Conservation (phyloP, 2,113 vertebrate genomes). For the Pelvicachromis taeniatus region DNA sequence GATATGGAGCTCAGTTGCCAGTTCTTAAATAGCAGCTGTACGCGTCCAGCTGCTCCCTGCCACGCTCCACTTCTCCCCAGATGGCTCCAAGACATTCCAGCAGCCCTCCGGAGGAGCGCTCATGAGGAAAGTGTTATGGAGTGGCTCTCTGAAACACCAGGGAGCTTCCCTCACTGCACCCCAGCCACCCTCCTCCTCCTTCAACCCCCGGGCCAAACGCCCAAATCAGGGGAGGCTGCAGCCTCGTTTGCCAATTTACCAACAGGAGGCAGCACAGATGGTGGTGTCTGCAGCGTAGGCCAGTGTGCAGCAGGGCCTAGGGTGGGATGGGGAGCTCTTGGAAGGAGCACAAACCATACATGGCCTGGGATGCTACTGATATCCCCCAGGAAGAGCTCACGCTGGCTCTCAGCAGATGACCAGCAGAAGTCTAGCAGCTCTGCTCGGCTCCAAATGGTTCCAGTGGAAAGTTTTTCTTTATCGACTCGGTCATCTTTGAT, state of each 20-base stretch:
- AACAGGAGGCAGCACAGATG: conserved; percentile 73
- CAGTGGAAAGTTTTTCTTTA: conserved; percentile 32
- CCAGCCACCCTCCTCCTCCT: conserved; percentile 49
- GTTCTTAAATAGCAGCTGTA: conserved; percentile 76
- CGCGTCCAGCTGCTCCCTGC: conserved; percentile 77
- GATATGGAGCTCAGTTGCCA: conserved; percentile 69
- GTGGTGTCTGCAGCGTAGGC: conserved; percentile 50
- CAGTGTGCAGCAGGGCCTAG: conserved; percentile 45
- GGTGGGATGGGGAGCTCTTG: conserved; percentile 24
- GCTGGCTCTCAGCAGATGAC: conserved; percentile 52
- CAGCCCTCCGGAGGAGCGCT: conserved; percentile 69
- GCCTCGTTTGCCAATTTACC: conserved; percentile 60
- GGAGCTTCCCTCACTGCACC: conserved; percentile 55
- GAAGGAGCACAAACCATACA: conserved; percentile 50
- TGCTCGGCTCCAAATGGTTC: background rate
- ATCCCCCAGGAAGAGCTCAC: conserved; percentile 41
- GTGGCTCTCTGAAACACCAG: conserved; percentile 71
- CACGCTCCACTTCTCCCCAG: conserved; percentile 78
- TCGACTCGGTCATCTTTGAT: conserved; percentile 38
- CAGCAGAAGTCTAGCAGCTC: conserved; percentile 30
- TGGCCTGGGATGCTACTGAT: conserved; percentile 54
- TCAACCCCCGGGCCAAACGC: conserved; percentile 49
- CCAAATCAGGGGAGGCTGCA: conserved; percentile 55
- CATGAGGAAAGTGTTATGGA: conserved; percentile 73
- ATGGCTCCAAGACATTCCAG: conserved; percentile 77